Evolutionary conservation across 2,113 vertebrate genomes (phyloP).

Genomic region (Carassius carassius): DNA sequence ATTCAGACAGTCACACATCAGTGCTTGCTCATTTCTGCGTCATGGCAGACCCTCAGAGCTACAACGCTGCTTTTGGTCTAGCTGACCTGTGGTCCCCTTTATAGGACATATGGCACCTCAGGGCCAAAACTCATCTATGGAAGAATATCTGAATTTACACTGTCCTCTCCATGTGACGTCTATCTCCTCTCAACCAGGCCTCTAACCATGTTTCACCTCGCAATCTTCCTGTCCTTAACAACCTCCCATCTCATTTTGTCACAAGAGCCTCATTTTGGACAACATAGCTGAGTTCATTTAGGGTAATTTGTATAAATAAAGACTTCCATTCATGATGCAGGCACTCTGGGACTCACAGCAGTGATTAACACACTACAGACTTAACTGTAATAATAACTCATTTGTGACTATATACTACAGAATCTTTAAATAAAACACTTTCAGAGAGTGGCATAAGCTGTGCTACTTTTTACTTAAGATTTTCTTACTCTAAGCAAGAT

Average conservation of each 20-base stretch:
- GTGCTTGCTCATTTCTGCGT: too few species aligned
- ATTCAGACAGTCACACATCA: too few species aligned
- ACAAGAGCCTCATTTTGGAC: background rate
- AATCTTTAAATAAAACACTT: background rate
- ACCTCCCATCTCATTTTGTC: background rate
- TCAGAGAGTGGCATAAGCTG: background rate
- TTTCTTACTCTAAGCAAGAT: background rate
- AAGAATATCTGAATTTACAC: slow-evolving; percentile 20
- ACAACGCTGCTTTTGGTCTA: too few species aligned
- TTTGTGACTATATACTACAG: background rate
- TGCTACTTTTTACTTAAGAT: background rate
- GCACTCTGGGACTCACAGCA: too few species aligned
- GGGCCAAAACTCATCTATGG: background rate
- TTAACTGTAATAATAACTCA: background rate
- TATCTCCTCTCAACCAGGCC: slow-evolving; percentile 19
- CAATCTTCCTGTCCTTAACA: background rate
- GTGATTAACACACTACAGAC: background rate
- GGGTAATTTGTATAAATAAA: background rate
- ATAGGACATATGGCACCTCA: slow-evolving; percentile 38
- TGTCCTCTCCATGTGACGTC: background rate
- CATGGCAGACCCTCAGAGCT: too few species aligned
- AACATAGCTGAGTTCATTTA: background rate
- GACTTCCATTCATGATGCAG: background rate
- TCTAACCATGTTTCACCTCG: background rate
- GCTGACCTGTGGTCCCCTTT: background rate